phyloP scores from a whole-genome alignment of 2,888 invertebrate genomes.

The Volucella zonaria region DNA sequence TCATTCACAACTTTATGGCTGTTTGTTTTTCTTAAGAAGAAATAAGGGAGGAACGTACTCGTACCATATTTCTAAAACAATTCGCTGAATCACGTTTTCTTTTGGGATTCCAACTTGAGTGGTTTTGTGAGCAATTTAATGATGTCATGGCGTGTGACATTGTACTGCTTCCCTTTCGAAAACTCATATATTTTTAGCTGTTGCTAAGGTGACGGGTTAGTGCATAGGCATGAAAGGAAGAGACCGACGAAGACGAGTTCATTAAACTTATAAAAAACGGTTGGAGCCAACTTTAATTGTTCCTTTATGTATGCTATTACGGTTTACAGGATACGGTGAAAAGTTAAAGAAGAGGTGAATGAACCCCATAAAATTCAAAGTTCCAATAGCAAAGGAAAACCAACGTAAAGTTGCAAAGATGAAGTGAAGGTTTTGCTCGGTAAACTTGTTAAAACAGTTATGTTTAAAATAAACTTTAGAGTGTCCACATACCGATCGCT shows the following conservation, averaged over 20 bases:
- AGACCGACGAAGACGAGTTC: neutral
- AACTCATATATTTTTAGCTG: neutral
- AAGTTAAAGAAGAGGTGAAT: no score
- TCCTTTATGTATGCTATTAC: no score
- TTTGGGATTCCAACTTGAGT: slow-evolving; percentile 42
- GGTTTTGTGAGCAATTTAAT: slow-evolving; percentile 57
- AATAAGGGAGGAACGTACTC: slow-evolving; percentile 14
- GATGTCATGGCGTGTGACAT: slow-evolving; percentile 58
- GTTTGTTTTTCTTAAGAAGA: neutral
- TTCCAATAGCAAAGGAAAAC: no score
- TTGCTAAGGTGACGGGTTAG: neutral
- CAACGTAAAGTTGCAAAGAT: no score
- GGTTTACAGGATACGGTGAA: no score
- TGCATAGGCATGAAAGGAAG: neutral
- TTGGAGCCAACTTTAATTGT: neutral
- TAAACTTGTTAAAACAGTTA: no score
- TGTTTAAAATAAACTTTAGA: no score
- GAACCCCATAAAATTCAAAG: no score
- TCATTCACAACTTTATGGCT: slow-evolving; percentile 13
- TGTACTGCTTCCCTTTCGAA: neutral
- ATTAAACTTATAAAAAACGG: neutral
- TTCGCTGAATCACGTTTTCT: slow-evolving; percentile 23
- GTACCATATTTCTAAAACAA: neutral
- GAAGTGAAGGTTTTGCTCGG: no score
- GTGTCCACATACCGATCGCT: no score